A percentile compares a stretch with the other conserved stretches of the same genome.
These are phyloP conservation scores for Centropristis striata DNA, from an alignment of 2,113 vertebrate genomes.

Conservation along the genomic window DNA sequence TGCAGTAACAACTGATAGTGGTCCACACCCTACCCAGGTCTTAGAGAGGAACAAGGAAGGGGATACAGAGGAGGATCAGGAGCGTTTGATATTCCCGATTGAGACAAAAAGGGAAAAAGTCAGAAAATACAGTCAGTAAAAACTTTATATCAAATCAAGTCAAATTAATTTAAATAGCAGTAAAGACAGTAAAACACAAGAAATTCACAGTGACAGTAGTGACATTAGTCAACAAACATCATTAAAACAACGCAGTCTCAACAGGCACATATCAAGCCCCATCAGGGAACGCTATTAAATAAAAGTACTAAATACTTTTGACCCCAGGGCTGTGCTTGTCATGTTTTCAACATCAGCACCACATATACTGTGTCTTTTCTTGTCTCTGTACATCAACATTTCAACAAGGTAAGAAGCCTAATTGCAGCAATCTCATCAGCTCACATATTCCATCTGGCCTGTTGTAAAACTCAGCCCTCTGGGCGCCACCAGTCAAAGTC, in stretches of 20 bases:
- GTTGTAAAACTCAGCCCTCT: conserved; percentile 7
- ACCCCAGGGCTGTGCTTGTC: not conserved
- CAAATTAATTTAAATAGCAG: too few species aligned
- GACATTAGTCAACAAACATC: too few species aligned
- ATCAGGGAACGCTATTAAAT: too few species aligned
- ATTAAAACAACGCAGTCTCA: too few species aligned
- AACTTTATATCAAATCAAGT: too few species aligned
- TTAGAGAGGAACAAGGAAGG: not conserved
- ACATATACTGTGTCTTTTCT: not conserved
- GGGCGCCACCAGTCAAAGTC: conserved; percentile 9
- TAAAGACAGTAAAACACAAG: too few species aligned
- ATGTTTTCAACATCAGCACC: not conserved
- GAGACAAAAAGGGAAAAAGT: not conserved
- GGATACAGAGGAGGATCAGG: not conserved
- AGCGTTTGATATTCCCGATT: not conserved
- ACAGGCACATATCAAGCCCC: too few species aligned
- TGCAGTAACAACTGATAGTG: not conserved
- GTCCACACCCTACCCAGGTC: not conserved
- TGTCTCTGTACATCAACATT: conserved; percentile 2
- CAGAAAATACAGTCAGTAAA: not conserved
- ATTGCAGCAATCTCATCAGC: conserved; percentile 34
- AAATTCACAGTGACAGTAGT: too few species aligned
- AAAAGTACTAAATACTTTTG: not conserved
- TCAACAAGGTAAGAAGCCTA: conserved; percentile 30
- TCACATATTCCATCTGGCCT: conserved; percentile 16